Evolutionary conservation across 2,888 invertebrate species (phyloP).

Genomic region (Diploptera punctata): DNA sequence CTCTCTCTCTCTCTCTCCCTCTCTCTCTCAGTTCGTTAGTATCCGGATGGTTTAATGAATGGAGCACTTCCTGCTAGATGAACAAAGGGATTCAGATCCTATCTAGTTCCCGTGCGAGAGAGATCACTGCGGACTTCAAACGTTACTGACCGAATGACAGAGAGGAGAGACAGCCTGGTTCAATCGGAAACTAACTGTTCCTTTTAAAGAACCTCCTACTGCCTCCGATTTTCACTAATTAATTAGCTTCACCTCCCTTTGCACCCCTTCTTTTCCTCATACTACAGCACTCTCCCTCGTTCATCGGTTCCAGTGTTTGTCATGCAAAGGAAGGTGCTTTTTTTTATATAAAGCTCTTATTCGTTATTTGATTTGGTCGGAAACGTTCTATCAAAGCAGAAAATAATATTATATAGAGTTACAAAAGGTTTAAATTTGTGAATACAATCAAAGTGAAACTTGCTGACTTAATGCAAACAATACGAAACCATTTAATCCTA

Average conservation of each 20-base stretch:
- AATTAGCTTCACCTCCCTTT: too few relatives aligned
- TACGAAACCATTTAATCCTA: too few relatives aligned
- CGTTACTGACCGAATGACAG: background rate
- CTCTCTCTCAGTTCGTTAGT: constrained; percentile 18
- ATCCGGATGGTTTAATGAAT: constrained; percentile 22
- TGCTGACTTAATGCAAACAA: too few relatives aligned
- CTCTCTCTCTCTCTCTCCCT: constrained; percentile 3
- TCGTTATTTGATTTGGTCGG: background rate
- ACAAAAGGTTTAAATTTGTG: too few relatives aligned
- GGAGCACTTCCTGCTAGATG: constrained; percentile 12
- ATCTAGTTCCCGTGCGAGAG: background rate
- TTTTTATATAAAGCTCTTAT: background rate
- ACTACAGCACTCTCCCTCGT: too few relatives aligned
- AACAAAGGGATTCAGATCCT: background rate
- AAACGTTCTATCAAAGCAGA: background rate
- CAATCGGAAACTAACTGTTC: constrained; percentile 8
- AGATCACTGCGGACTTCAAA: constrained; percentile 9
- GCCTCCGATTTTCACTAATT: constrained; percentile 34
- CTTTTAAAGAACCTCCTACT: too few relatives aligned
- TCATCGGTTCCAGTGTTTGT: background rate
- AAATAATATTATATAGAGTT: too few relatives aligned
- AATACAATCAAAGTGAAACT: too few relatives aligned
- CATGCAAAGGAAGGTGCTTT: background rate
- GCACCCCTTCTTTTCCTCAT: too few relatives aligned
- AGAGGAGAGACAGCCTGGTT: background rate